These are phyloP conservation scores for Thecocarcelia acutangulata DNA, from an alignment of 2,888 invertebrate species.

Conservation along the genomic window DNA sequence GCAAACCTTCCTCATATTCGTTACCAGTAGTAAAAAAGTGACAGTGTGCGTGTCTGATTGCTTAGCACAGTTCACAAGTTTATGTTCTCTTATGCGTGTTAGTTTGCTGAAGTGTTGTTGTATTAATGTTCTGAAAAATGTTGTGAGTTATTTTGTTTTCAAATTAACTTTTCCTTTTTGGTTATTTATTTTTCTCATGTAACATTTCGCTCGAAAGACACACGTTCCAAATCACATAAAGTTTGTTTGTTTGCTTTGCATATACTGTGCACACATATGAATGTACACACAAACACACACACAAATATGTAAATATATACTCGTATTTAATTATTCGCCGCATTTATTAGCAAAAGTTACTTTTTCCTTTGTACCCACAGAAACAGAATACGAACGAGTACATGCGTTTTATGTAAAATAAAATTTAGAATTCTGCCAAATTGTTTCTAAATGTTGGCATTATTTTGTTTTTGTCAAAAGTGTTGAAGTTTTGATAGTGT, in stretches of 20 bases:
- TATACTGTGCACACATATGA: no score
- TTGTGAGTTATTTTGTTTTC: conserved; percentile 24
- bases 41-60: no score
- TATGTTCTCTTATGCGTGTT: neutral
- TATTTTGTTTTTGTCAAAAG: conserved; percentile 4
- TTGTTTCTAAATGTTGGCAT: neutral
- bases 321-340: neutral
- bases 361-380: neutral
- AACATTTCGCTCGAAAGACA: neutral
- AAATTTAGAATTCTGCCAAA: neutral
- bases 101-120: conserved; percentile 19
- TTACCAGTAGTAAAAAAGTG: no score
- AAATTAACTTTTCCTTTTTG: conserved; percentile 44
- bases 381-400: neutral
- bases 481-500: conserved; percentile 51
- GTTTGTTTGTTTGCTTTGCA: neutral
- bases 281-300: no score
- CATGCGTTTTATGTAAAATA: neutral
- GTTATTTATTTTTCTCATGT: conserved; percentile 32
- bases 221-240: neutral
- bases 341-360: neutral
- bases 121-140: conserved; percentile 40
- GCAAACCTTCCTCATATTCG: conserved; percentile 24
- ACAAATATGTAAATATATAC: no score
- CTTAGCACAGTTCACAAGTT: neutral